Evolutionary conservation across 2,888 invertebrate species (phyloP).

Genomic region (Callyntrura sp.): DNA sequence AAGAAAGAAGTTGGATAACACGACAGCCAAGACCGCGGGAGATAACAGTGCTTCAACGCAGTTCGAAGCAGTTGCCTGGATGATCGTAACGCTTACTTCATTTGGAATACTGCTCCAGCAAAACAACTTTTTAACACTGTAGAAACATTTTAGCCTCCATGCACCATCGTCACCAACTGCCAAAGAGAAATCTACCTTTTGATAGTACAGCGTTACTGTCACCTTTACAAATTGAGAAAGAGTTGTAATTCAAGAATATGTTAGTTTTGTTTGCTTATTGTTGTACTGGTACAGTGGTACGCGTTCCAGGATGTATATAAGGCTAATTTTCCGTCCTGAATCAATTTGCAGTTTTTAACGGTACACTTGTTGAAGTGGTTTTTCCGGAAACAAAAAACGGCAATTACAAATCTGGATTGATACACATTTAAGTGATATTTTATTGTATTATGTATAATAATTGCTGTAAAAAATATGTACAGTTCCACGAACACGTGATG

Average conservation of each 20-base stretch:
- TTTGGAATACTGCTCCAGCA: constrained; percentile 51
- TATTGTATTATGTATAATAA: constrained; percentile 24
- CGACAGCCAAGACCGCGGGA: neutral
- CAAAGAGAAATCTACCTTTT: constrained; percentile 21
- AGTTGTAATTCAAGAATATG: neutral
- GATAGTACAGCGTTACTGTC: neutral
- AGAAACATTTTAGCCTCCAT: neutral
- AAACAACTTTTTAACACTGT: constrained; percentile 43
- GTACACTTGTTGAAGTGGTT: too few relatives aligned
- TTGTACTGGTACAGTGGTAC: neutral
- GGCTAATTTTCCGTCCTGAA: too few relatives aligned
- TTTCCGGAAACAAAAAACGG: neutral
- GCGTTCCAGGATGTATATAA: neutral
- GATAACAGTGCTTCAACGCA: neutral
- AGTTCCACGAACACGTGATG: neutral
- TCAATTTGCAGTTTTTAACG: too few relatives aligned
- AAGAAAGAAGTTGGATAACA: constrained; percentile 2
- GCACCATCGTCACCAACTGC: neutral
- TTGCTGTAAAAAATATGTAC: constrained; percentile 20
- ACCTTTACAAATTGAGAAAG: too few relatives aligned
- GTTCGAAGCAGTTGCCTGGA: constrained; percentile 50
- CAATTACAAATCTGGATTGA: too few relatives aligned
- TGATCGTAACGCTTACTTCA: constrained; percentile 51
- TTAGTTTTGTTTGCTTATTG: neutral
- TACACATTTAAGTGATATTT: constrained; percentile 13